These are phyloP conservation scores for Lordiphosa andalusiaca DNA, from an alignment of 2,888 invertebrate genomes.

Conservation along the genomic window DNA sequence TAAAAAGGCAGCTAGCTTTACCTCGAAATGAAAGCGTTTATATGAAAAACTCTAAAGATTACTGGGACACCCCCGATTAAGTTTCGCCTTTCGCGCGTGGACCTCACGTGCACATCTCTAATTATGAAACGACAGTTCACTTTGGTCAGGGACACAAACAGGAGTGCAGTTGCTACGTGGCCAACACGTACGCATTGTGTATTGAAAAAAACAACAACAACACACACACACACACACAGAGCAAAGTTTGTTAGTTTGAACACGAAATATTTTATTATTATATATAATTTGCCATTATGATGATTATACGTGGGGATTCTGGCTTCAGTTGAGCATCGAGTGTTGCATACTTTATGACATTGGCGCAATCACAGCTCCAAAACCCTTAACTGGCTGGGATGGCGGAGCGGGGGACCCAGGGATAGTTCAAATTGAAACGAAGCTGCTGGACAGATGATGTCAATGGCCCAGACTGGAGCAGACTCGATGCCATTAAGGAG, in stretches of 20 bases:
- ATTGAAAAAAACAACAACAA: conserved; percentile 34
- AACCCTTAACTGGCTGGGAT: conserved; percentile 11
- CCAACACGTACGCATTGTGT: conserved; percentile 61
- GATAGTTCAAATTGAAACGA: conserved; percentile 33
- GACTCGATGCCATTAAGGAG: too few species aligned
- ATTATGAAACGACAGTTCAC: too few species aligned
- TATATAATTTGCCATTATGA: conserved; percentile 75
- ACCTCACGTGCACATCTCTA: too few species aligned
- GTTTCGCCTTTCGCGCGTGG: too few species aligned
- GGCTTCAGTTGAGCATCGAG: conserved; percentile 22
- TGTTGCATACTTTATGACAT: conserved; percentile 68
- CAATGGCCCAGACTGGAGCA: too few species aligned
- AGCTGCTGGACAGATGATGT: conserved; percentile 30
- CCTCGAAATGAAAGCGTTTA: too few species aligned
- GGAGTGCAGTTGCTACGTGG: conserved; percentile 5
- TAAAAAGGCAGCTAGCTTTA: too few species aligned
- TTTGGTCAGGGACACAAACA: conserved; percentile 4
- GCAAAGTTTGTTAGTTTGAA: conserved; percentile 62
- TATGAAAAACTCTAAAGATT: too few species aligned
- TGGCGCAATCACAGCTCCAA: conserved; percentile 47
- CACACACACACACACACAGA: conserved; percentile 9
- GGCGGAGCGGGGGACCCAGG: background rate
- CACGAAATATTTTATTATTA: conserved; percentile 76
- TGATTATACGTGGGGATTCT: conserved; percentile 64
- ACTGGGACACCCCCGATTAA: too few species aligned